These are phyloP conservation scores for Pollimyrus isidori DNA, from an alignment of 2,113 vertebrate species.

Conservation along the genomic window DNA sequence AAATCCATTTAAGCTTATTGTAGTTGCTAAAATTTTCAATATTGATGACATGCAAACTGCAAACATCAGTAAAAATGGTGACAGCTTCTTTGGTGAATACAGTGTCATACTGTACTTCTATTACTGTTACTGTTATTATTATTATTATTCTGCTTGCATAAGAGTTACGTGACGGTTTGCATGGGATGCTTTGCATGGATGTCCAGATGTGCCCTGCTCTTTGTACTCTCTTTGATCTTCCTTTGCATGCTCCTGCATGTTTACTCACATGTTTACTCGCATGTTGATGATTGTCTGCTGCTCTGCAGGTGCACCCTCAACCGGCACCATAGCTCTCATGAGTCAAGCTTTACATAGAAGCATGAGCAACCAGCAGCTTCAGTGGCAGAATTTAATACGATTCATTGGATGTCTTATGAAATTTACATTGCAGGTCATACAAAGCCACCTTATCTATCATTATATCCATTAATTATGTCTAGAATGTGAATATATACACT, in stretches of 20 bases:
- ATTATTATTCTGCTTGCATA: background rate
- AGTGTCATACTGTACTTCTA: background rate
- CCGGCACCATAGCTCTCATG: constrained; percentile 10
- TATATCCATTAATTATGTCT: background rate
- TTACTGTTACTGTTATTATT: background rate
- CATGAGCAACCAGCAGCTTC: constrained; percentile 5
- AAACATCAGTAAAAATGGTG: background rate
- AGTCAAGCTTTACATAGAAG: background rate
- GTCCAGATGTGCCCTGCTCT: background rate
- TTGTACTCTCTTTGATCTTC: background rate
- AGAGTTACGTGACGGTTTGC: background rate
- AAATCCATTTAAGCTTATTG: background rate
- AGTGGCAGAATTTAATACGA: background rate
- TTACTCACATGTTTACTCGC: background rate
- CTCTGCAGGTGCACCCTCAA: background rate
- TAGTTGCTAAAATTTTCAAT: background rate
- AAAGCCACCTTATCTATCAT: background rate
- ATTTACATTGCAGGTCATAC: background rate
- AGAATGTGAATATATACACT: background rate
- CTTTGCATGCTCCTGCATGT: background rate
- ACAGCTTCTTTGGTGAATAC: background rate
- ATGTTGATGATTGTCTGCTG: background rate
- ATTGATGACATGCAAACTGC: background rate
- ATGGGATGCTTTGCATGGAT: constrained; percentile 2
- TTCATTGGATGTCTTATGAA: background rate